phyloP scores from a whole-genome alignment of 2,888 invertebrate species.

The Smittia aterrima region DNA sequence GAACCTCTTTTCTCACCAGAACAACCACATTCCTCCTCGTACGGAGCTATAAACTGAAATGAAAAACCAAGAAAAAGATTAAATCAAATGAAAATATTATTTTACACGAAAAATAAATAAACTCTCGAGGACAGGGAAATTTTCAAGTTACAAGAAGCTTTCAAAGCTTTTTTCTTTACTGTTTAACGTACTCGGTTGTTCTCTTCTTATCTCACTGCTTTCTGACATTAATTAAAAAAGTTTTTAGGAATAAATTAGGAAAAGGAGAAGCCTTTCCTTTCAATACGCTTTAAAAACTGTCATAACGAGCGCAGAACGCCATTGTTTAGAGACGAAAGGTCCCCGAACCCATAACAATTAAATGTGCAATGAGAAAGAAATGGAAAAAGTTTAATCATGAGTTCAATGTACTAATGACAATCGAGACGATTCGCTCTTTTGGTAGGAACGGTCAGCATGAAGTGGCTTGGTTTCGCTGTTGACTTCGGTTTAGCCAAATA shows the following conservation, averaged over 20 bases:
- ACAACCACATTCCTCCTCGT: conserved; percentile 45
- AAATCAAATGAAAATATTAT: conserved; percentile 18
- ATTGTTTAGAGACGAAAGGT: background rate
- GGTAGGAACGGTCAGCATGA: too few species aligned
- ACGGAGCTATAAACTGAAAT: conserved; percentile 48
- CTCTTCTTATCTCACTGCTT: background rate
- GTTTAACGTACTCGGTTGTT: background rate
- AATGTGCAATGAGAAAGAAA: background rate
- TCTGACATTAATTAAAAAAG: background rate
- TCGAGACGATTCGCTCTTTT: background rate
- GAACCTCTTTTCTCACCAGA: conserved; percentile 38
- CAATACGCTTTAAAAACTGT: background rate
- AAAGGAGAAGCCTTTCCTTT: background rate
- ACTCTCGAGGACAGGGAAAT: conserved; percentile 5
- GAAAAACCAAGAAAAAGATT: too few species aligned
- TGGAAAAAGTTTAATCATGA: background rate
- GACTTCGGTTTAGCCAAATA: background rate
- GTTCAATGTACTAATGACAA: conserved; percentile 3
- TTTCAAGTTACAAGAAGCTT: background rate
- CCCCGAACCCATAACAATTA: background rate
- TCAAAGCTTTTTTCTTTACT: background rate
- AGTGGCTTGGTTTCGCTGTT: background rate
- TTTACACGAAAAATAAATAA: background rate
- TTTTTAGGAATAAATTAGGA: background rate
- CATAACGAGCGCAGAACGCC: background rate